Conservation (phyloP, 2,888 invertebrate species). For the Venustoraphidia nigricollis region DNA sequence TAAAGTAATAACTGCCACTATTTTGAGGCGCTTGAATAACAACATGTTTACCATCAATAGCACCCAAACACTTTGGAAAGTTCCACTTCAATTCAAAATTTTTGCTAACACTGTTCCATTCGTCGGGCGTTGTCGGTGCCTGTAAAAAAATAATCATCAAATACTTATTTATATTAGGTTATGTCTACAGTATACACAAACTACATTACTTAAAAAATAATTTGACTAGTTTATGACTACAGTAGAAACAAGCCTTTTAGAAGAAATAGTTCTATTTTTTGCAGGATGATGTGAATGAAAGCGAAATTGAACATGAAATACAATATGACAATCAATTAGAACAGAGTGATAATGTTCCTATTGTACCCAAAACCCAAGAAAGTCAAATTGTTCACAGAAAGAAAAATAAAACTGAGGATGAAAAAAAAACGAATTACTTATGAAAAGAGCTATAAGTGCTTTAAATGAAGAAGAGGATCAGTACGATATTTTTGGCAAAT, state of each 20-base stretch:
- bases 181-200: no score
- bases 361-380: no score
- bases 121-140: constrained; percentile 6
- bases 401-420: no score
- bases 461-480: constrained; percentile 8
- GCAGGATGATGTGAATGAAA: constrained; percentile 3
- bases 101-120: constrained; percentile 7
- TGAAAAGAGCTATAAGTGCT: constrained; percentile 3
- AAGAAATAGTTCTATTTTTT: neutral
- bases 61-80: constrained; percentile 10
- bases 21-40: constrained; percentile 9
- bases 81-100: constrained; percentile 10
- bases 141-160: neutral
- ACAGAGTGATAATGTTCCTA: no score
- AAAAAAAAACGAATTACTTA: neutral
- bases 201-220: no score
- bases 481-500: constrained; percentile 9
- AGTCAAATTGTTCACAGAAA: no score
- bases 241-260: no score
- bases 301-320: neutral
- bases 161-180: no score
- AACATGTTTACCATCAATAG: constrained; percentile 10
- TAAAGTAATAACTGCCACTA: constrained; percentile 5
- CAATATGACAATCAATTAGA: no score
- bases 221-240: no score